Conservation (phyloP, 2,113 vertebrate genomes). For the Embiotoca jacksoni region DNA sequence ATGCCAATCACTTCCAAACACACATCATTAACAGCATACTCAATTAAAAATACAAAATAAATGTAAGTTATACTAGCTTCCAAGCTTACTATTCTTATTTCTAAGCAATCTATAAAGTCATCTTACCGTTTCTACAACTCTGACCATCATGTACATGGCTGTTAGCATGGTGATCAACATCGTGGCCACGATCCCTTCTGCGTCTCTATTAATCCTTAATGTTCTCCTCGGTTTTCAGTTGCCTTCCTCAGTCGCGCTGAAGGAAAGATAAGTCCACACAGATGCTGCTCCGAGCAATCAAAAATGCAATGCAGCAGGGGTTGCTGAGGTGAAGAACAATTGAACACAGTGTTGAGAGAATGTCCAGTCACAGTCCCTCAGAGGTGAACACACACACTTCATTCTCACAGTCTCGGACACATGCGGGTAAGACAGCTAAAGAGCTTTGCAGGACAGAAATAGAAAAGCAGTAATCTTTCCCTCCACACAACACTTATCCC, state of each 20-base stretch:
- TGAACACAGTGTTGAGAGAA: constrained; percentile 35
- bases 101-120: background rate
- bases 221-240: constrained; percentile 16
- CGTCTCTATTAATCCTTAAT: constrained; percentile 28
- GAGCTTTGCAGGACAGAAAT: constrained; percentile 84
- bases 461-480: constrained; percentile 82
- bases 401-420: constrained; percentile 56
- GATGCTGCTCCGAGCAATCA: constrained; percentile 24
- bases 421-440: constrained; percentile 78
- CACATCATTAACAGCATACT: background rate
- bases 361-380: constrained; percentile 20
- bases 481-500: constrained; percentile 69
- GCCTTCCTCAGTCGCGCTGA: constrained; percentile 30
- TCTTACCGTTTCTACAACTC: constrained; percentile 86
- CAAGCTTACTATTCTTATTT: background rate
- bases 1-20: background rate
- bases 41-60: background rate
- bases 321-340: constrained; percentile 14
- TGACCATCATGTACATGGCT: constrained; percentile 87
- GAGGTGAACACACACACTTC: constrained; percentile 24
- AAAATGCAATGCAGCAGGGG: constrained; percentile 5
- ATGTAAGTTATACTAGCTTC: too few species aligned
- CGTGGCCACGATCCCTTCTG: constrained; percentile 52
- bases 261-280: constrained; percentile 43
- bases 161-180: constrained; percentile 91